Evolutionary conservation across 2,113 vertebrate species (phyloP), one percentile per base, ranked within the genome.

Genomic region (Corythoichthys haematopterus): DNA sequence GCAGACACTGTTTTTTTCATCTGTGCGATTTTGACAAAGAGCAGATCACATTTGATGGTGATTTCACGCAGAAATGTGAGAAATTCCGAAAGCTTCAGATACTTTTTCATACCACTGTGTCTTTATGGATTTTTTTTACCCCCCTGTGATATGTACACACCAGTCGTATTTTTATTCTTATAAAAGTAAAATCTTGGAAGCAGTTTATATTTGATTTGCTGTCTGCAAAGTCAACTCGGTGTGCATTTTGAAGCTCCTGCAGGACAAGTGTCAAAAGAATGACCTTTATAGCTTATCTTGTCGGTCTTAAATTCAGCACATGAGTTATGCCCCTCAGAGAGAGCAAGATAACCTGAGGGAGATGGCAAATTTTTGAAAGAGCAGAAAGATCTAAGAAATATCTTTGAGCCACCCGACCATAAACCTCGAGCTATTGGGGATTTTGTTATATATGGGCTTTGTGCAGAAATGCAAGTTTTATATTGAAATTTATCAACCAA

Each of bases 401-500:
- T 62, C 50, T 50, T 50, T 9, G 4, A 64, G 38, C 36, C 57
- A 59, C 6, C 4, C 57, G 15, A 9, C 16, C n/a, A 20, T 61
- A 20, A 61, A 61, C 38, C 16, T 38, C 2, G 16, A n/a, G 28
- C 58, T 43, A 20, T 43, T 43, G 55, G 36, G 3, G 28, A 13
- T 8, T 38, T 15, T 4, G 33, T 38, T 59, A 7, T 36, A 59
- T 35, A 16, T 11, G 16, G 38, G 16, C 4, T 12, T 57, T 40
- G 36, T 3, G 28, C 68, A 67, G 51, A 65, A 68, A 16, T 63
- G 51, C 36, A 45, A 74, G 5, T 71, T 57, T 6, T 43, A 78
- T 62, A 74, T 73, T 74, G 73, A 53, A 80, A 55, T 66, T 46
- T 73, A 61, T 69, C 52, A 80, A 40, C 58, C 79, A 64, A 76